A percentile compares a stretch with the other conserved stretches of the same genome.
Conservation (phyloP, 2,113 vertebrate genomes). For the Ictalurus furcatus region DNA sequence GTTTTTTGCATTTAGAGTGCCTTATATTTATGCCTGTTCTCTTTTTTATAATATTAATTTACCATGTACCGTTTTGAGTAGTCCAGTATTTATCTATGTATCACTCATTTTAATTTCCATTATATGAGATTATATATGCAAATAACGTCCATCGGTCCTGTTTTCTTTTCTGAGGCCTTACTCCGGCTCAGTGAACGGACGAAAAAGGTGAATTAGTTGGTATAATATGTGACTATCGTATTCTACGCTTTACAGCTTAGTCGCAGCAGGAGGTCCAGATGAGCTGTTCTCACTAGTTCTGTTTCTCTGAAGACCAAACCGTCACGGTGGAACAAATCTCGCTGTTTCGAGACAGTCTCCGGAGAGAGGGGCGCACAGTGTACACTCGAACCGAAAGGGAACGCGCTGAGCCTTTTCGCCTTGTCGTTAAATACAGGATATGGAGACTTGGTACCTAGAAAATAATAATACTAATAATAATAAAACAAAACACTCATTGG, state of each 20-base stretch:
- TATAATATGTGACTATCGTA: not conserved
- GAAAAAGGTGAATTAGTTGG: not conserved
- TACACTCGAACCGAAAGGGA: constrained; percentile 30
- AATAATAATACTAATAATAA: too few species aligned
- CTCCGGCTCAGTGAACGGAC: constrained; percentile 60
- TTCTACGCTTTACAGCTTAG: constrained; percentile 1
- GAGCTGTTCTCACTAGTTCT: not conserved
- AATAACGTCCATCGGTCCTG: constrained; percentile 68
- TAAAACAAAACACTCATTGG: not conserved
- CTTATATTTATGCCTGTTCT: constrained; percentile 98
- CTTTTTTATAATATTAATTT: constrained; percentile 91
- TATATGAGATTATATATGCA: constrained; percentile 80
- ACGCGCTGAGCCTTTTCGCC: constrained; percentile 19
- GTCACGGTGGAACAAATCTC: not conserved
- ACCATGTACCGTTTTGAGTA: constrained; percentile 77
- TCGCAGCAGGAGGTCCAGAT: not conserved
- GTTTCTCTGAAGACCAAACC: constrained; percentile 34
- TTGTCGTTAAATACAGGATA: not conserved
- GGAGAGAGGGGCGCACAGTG: constrained; percentile 13
- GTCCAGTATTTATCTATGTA: constrained; percentile 68
- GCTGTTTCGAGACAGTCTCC: constrained; percentile 29
- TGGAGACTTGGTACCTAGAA: not conserved
- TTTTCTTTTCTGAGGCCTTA: constrained; percentile 75
- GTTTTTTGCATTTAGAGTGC: constrained; percentile 99
- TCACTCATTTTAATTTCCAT: constrained; percentile 63